Evolutionary conservation across 2,888 invertebrate species (phyloP), one percentile per base, ranked within the genome.

Genomic region (Rhagonycha fulva): DNA sequence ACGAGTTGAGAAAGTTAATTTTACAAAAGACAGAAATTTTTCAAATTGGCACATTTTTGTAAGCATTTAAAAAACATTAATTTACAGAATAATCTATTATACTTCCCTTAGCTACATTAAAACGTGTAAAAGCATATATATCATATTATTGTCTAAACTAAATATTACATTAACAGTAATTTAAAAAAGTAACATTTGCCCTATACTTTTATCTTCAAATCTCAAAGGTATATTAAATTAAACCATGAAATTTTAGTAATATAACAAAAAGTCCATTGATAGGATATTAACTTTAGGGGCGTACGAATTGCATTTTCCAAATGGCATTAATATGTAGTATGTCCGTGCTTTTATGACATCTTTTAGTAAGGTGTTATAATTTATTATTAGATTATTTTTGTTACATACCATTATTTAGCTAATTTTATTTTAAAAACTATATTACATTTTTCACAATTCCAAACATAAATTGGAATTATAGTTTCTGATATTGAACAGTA

Each of bases 231-330:
- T 81, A 79, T 81, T 86, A 85, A 84, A 85, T 84, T 84, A 84
- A 78, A 82, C 84, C 86, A 84, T 85, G 85, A 86, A 85, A 84
- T 85, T 85, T 84, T 78, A 78, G 83, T 82, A 85, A 84, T 84
- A 84, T 83, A 82, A 83, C 83, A 82, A 82, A 85, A 85, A 85
- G 84, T 85, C 81, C 79, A 79, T 74, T 74, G 73, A 72, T 77
- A 74, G 71, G 66, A 70, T 79, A 76, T 78, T 79, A 81, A 81
- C 78, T 74, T 77, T 70, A 72, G 79, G 81, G 81, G 79, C 77
- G 78, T 70, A 61, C 62, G 76, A 30, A 74, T 76, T 75, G 68
- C 72, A 76, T 81, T 80, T 76, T 71, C 79, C 47, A 47, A 47
- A 47, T 47, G 47, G 47, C 47, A 47, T 47, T 47, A 47, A 47